A percentile compares a stretch with the other conserved stretches of the same genome.
Conservation (phyloP, 2,888 invertebrate genomes). For the Miltochrista miniata region DNA sequence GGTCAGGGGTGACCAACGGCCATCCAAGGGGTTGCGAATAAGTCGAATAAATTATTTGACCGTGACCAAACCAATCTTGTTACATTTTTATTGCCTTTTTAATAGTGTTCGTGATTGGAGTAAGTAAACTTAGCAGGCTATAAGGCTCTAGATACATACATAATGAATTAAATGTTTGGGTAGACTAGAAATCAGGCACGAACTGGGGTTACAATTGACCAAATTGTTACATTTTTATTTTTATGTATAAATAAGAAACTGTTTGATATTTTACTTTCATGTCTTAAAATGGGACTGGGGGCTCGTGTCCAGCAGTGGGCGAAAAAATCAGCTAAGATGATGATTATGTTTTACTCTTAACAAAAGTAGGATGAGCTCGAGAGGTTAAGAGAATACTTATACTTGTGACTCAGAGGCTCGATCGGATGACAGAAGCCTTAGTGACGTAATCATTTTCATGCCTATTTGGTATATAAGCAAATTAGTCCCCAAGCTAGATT, state of each 20-base stretch:
- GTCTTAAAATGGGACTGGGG: not conserved
- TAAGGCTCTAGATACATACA: constrained; percentile 8
- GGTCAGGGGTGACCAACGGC: constrained; percentile 79
- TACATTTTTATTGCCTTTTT: constrained; percentile 6
- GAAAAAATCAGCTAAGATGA: no score
- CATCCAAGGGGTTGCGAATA: constrained; percentile 70
- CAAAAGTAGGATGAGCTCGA: no score
- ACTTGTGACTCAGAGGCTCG: no score
- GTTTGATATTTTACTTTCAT: no score
- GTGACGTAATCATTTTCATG: no score
- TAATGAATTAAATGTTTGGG: constrained; percentile 8
- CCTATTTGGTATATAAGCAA: no score
- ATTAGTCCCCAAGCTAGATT: no score
- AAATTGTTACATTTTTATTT: not conserved
- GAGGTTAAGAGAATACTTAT: no score
- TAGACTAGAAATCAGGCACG: constrained; percentile 9
- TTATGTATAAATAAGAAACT: not conserved
- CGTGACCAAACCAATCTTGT: constrained; percentile 33
- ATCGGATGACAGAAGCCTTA: no score
- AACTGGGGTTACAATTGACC: constrained; percentile 2
- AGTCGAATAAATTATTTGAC: constrained; percentile 55
- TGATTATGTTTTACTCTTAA: no score
- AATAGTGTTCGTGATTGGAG: constrained; percentile 10
- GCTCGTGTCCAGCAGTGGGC: no score
- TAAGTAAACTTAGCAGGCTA: constrained; percentile 4